These are phyloP conservation scores for Littorina saxatilis DNA, from an alignment of 1,140 invertebrate genomes.

Conservation along the genomic window DNA sequence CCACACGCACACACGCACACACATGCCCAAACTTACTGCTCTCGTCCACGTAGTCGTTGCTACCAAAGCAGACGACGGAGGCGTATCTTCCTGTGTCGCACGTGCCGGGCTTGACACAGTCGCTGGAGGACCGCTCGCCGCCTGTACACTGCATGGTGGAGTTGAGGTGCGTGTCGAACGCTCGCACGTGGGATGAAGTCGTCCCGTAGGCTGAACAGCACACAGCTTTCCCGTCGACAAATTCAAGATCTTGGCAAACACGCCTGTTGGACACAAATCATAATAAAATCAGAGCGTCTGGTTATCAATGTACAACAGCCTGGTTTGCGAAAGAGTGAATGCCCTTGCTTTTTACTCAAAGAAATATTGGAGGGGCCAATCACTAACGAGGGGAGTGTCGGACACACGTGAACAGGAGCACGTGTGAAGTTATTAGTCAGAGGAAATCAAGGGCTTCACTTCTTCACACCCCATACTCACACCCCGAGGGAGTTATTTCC, in stretches of 20 bases:
- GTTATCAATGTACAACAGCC: too few species aligned
- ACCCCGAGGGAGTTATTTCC: too few species aligned
- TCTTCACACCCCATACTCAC: neutral
- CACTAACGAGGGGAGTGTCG: too few species aligned
- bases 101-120: conserved; percentile 51
- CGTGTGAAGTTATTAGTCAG: too few species aligned
- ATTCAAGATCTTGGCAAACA: conserved; percentile 59
- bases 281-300: too few species aligned
- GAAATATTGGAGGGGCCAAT: too few species aligned
- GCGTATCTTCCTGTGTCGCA: conserved; percentile 49
- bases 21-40: conserved; percentile 24
- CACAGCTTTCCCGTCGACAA: conserved; percentile 56
- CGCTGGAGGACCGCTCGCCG: conserved; percentile 42
- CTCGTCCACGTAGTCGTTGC: conserved; percentile 30
- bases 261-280: conserved; percentile 11
- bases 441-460: neutral
- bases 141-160: conserved; percentile 56
- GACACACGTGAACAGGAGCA: too few species aligned
- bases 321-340: too few species aligned
- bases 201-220: conserved; percentile 59
- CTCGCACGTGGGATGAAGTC: neutral
- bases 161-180: conserved; percentile 36
- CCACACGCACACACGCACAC: too few species aligned
- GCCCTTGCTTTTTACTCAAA: too few species aligned
- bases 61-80: conserved; percentile 58